Conservation (phyloP, 1,140 invertebrate species). For the Orius laevigatus region DNA sequence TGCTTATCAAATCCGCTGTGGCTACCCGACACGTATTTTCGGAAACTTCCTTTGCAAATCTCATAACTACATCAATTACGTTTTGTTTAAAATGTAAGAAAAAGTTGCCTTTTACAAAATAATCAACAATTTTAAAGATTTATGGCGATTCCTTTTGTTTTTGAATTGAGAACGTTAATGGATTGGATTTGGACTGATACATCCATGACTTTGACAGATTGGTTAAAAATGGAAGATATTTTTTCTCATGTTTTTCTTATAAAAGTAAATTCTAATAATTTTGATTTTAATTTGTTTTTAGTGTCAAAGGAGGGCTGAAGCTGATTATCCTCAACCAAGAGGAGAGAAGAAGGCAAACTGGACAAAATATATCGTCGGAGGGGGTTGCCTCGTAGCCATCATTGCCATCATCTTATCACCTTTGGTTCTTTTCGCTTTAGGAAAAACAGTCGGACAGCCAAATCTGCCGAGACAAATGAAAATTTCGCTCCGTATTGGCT, state of each 20-base stretch:
- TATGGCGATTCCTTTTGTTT: constrained; percentile 89
- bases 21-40: constrained; percentile 86
- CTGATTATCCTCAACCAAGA: constrained; percentile 77
- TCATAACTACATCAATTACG: constrained; percentile 81
- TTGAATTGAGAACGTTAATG: constrained; percentile 90
- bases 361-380: constrained; percentile 83
- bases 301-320: constrained; percentile 78
- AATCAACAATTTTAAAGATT: constrained; percentile 42
- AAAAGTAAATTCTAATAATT: constrained; percentile 54
- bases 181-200: constrained; percentile 99
- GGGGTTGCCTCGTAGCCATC: constrained; percentile 67
- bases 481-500: constrained; percentile 66
- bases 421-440: constrained; percentile 85
- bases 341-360: constrained; percentile 63
- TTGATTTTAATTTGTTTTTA: constrained; percentile 26
- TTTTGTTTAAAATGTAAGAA: constrained; percentile 81
- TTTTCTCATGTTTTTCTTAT: constrained; percentile 90
- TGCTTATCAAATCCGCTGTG: constrained; percentile 88
- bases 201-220: constrained; percentile 92
- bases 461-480: constrained; percentile 77
- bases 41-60: constrained; percentile 95
- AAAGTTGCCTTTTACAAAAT: too few species aligned
- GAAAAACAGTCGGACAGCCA: constrained; percentile 77
- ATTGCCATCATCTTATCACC: constrained; percentile 97
- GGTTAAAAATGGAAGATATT: constrained; percentile 99